These are phyloP conservation scores for Podarcis siculus DNA, from an alignment of 2,797 vertebrate genomes.

Conservation along the genomic window DNA sequence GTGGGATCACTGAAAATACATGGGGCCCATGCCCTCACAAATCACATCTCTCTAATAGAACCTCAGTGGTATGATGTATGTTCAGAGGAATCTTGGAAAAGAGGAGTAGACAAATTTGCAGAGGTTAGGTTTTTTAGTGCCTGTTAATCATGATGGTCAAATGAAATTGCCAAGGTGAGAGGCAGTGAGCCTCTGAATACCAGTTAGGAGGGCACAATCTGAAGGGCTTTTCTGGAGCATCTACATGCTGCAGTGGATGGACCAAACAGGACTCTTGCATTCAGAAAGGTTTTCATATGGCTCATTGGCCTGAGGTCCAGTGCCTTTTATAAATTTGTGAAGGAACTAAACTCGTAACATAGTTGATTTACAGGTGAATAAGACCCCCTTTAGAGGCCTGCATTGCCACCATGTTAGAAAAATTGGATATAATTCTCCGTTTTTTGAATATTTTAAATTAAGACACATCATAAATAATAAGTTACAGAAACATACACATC, in stretches of 20 bases:
- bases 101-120: background rate
- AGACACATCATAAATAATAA: no score
- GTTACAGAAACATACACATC: no score
- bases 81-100: background rate
- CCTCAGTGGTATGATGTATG: fast-evolving
- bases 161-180: background rate
- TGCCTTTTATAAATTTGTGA: background rate
- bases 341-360: background rate
- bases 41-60: background rate
- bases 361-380: background rate
- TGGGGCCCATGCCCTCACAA: no score
- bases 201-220: background rate
- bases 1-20: background rate
- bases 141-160: background rate
- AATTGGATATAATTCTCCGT: background rate
- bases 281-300: background rate
- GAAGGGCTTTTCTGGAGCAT: background rate
- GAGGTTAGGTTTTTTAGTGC: background rate
- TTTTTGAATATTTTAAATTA: no score
- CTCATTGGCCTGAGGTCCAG: background rate
- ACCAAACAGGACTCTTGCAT: background rate
- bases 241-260: background rate
- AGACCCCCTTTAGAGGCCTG: slow-evolving; percentile 6
- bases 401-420: background rate
- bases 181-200: background rate